A percentile compares a stretch with the other conserved stretches of the same genome.
phyloP scores from a whole-genome alignment of 2,888 invertebrate genomes.

The Agapostemon virescens region DNA sequence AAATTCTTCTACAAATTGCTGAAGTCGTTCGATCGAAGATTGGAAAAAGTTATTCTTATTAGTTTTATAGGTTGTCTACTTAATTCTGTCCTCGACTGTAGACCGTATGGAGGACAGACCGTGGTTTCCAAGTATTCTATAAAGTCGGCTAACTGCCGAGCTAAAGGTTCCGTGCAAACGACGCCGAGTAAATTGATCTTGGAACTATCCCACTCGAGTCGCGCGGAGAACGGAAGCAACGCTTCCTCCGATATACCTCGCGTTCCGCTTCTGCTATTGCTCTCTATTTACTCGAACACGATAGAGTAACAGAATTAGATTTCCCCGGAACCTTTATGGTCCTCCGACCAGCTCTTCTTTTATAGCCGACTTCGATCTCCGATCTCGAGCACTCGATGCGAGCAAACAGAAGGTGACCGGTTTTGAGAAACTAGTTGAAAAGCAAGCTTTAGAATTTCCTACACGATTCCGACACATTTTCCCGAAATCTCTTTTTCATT shows the following conservation, averaged over 20 bases:
- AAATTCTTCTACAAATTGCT: too few species aligned
- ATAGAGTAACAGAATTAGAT: conserved; percentile 1
- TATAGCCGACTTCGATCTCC: neutral
- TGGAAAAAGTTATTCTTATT: too few species aligned
- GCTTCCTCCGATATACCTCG: neutral
- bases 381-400: neutral
- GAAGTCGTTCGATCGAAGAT: too few species aligned
- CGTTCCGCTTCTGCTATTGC: neutral
- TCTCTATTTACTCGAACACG: conserved; percentile 12
- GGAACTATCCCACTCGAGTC: conserved; percentile 31
- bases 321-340: neutral
- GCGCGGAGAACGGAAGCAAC: conserved; percentile 18
- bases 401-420: too few species aligned
- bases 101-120: conserved; percentile 46
- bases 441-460: too few species aligned
- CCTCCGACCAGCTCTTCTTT: neutral
- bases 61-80: too few species aligned
- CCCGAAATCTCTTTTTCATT: too few species aligned
- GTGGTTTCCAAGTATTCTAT: conserved; percentile 58
- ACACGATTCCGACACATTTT: too few species aligned
- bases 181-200: conserved; percentile 48
- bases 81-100: too few species aligned
- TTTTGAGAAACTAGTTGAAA: too few species aligned
- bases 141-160: conserved; percentile 48
- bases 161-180: conserved; percentile 50